Percentiles rank a stretch among this genome's conserved stretches.
These are phyloP conservation scores for Bradysia coprophila DNA, from an alignment of 1,140 invertebrate genomes.

Conservation along the genomic window DNA sequence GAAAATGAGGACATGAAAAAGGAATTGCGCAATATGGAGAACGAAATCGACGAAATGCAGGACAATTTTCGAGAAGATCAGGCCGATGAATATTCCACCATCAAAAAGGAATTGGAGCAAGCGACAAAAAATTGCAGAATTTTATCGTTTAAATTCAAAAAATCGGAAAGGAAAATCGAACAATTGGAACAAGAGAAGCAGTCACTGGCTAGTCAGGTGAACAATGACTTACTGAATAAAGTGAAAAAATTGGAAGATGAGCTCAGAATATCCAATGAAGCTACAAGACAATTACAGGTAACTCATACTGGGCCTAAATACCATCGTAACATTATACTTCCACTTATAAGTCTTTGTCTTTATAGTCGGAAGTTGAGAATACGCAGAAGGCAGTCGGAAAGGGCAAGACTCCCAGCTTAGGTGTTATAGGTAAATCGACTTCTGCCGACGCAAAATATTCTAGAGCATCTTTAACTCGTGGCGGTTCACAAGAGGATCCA, in stretches of 20 bases:
- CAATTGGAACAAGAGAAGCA: slow-evolving; percentile 73
- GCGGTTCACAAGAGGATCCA: slow-evolving; percentile 59
- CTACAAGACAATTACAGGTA: slow-evolving; percentile 33
- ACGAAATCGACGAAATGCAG: slow-evolving; percentile 97
- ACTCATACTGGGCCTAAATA: no score
- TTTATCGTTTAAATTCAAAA: slow-evolving; percentile 93
- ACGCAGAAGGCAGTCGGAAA: slow-evolving; percentile 28
- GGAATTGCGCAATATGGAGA: slow-evolving; percentile 80
- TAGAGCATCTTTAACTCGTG: slow-evolving; percentile 43
- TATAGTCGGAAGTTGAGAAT: slow-evolving; percentile 27
- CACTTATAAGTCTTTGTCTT: no score
- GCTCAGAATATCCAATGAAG: slow-evolving; percentile 62
- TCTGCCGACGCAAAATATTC: slow-evolving; percentile 41
- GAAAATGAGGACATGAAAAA: slow-evolving; percentile 93
- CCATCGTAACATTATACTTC: no score
- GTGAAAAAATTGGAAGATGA: slow-evolving; percentile 70
- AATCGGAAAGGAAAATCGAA: slow-evolving; percentile 81
- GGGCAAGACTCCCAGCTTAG: slow-evolving; percentile 35
- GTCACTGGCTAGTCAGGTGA: slow-evolving; percentile 32
- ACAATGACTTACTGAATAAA: slow-evolving; percentile 35
- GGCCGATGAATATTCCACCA: slow-evolving; percentile 87
- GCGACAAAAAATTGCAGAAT: slow-evolving; percentile 97
- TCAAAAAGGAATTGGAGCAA: slow-evolving; percentile 84
- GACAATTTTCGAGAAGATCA: slow-evolving; percentile 95
- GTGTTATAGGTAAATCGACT: slow-evolving; percentile 30